Evolutionary conservation across 2,797 vertebrate genomes (phyloP), one percentile per base, ranked within the genome.

Genomic region (Bucorvus abyssinicus): DNA sequence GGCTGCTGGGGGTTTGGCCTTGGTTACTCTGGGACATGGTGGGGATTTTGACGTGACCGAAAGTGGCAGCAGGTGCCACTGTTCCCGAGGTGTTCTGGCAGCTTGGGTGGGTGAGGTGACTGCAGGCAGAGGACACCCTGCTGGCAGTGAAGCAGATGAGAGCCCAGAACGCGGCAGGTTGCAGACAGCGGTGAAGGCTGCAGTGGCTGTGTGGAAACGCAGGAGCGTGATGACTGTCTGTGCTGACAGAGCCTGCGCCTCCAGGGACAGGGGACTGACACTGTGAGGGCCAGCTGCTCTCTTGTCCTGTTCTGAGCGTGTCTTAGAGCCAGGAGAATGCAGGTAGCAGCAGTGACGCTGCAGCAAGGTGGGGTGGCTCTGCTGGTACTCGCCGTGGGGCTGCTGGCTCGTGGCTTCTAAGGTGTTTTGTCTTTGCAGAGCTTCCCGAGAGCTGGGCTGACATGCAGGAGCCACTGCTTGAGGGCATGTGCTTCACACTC

Each of bases 401-500:
- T 2, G 2, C 73, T 70, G 77, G 53, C 19, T 38, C 1, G 0
- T n/a, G 47, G 34, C 59, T 93, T 84, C 59, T 73, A 11, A 71
- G 61, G 24, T 4, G 2, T 87, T 89, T 73, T 94, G 76, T 91
- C 65, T 89, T 67, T 79, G 59, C 94, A 97, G 99, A 99, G 95
- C 98, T 99, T 70, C 98, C 99, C 1, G 99, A 99, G 97, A 98
- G 98, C 97, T 99, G 99, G 98, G 98, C 98, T 0, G 99, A 99
- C 93, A 98, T 98, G 77, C 98, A 99, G 93, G 99, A 99, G 96
- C 98, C 98, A 0, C 97, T 99, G 61, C 97, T 99, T 90, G 99
- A 99, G 87, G 99, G 99, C 49, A 98, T 99, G 98, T 98, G 98
- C 91, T 99, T 99, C 93, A 98, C 98, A 3, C 98, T 99, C 32